These are phyloP conservation scores for Sesamia inferens DNA, from an alignment of 2,888 invertebrate species.

Conservation along the genomic window DNA sequence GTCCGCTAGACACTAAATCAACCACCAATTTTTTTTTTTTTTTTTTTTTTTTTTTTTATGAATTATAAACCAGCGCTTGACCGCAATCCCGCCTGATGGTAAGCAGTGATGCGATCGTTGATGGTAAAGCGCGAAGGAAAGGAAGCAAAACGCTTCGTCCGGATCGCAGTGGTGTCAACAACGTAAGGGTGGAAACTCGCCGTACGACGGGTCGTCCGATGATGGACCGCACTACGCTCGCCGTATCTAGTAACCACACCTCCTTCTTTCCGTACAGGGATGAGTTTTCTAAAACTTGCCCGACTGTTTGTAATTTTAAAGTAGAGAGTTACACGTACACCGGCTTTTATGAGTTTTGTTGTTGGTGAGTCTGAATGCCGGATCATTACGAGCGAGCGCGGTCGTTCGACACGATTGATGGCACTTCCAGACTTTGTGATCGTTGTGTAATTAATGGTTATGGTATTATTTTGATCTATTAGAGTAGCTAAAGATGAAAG, in stretches of 20 bases:
- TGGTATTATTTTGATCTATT: constrained; percentile 12
- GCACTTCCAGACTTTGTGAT: constrained; percentile 51
- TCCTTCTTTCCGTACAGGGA: constrained; percentile 67
- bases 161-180: too few relatives aligned
- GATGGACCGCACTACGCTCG: not conserved
- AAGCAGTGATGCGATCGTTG: too few relatives aligned
- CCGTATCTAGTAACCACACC: constrained; percentile 62
- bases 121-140: too few relatives aligned
- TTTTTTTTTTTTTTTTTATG: too few relatives aligned
- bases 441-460: constrained; percentile 20
- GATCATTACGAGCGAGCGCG: constrained; percentile 62
- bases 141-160: too few relatives aligned
- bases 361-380: constrained; percentile 72
- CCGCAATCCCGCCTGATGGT: too few relatives aligned
- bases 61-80: too few relatives aligned
- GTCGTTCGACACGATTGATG: constrained; percentile 71
- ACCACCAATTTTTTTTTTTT: not conserved
- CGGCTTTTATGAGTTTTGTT: constrained; percentile 86
- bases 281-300: constrained; percentile 87
- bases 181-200: too few relatives aligned
- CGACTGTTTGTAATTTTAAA: constrained; percentile 89
- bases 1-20: not conserved
- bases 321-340: constrained; percentile 83
- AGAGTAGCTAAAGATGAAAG: not conserved
- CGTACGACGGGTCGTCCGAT: too few relatives aligned